phyloP scores from a whole-genome alignment of 1,140 invertebrate genomes.

The Magallana ariakensis region DNA sequence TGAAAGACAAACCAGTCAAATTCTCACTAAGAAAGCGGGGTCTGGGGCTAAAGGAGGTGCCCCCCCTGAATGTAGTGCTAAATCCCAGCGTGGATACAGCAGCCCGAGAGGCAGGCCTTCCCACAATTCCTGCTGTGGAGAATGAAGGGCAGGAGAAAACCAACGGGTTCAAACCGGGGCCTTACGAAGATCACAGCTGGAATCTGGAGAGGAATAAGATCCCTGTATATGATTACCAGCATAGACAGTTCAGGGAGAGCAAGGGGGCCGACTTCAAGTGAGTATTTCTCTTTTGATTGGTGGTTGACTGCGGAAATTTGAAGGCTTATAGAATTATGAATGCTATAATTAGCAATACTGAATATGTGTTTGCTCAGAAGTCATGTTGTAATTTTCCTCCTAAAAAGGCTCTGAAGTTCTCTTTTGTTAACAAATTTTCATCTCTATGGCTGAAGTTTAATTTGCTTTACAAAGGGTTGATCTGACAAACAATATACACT shows the following conservation, averaged over 20 bases:
- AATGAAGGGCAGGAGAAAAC: slow-evolving; percentile 63
- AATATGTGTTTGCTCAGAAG: too few relatives aligned
- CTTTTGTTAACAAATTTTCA: too few relatives aligned
- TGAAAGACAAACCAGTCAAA: slow-evolving; percentile 77
- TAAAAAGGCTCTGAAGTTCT: too few relatives aligned
- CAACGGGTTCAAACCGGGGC: slow-evolving; percentile 77
- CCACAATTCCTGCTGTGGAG: slow-evolving; percentile 61
- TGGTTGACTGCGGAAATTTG: too few relatives aligned
- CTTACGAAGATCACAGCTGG: slow-evolving; percentile 69
- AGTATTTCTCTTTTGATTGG: slow-evolving; percentile 55
- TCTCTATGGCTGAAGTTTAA: too few relatives aligned
- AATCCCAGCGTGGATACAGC: slow-evolving; percentile 75
- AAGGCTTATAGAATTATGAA: too few relatives aligned
- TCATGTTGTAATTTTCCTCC: too few relatives aligned
- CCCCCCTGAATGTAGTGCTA: slow-evolving; percentile 74
- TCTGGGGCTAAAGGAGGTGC: slow-evolving; percentile 68
- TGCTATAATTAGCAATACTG: too few relatives aligned
- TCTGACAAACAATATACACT: too few relatives aligned
- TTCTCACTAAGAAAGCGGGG: slow-evolving; percentile 58
- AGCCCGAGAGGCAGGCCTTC: slow-evolving; percentile 62
- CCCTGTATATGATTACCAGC: slow-evolving; percentile 75
- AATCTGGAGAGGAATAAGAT: slow-evolving; percentile 74
- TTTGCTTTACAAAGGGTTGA: too few relatives aligned
- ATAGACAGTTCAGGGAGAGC: slow-evolving; percentile 63
- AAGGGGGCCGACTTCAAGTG: slow-evolving; percentile 79